Conservation (phyloP, 2,113 vertebrate species). For the Rhadina sibilatrix region DNA sequence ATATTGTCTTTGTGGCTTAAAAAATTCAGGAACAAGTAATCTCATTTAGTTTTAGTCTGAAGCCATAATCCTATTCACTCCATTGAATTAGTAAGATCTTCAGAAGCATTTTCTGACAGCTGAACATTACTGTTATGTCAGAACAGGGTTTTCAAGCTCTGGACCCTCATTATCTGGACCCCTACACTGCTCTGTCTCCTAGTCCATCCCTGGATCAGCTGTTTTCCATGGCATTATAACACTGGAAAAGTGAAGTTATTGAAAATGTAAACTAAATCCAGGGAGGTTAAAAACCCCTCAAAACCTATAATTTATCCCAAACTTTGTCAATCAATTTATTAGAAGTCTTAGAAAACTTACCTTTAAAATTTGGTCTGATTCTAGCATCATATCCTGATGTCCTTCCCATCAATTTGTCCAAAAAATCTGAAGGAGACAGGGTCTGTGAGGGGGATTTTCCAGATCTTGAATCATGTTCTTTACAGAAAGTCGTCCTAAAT, state of each 20-base stretch:
- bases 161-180: background rate
- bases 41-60: background rate
- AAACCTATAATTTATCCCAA: background rate
- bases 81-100: background rate
- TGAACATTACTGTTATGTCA: background rate
- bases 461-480: constrained; percentile 93
- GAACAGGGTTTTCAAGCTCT: background rate
- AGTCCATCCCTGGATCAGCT: background rate
- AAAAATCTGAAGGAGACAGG: constrained; percentile 97
- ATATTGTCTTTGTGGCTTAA: background rate
- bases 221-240: background rate
- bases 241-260: background rate
- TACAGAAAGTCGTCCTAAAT: constrained; percentile 87
- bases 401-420: constrained; percentile 98
- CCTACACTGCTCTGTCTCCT: background rate
- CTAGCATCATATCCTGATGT: constrained; percentile 97
- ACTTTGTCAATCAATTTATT: background rate
- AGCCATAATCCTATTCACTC: background rate
- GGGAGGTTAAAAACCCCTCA: background rate
- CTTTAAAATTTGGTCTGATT: constrained; percentile 99
- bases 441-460: constrained; percentile 85
- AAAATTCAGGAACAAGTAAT: background rate
- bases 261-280: background rate
- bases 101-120: background rate
- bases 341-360: constrained; percentile 72